Percentiles rank a stretch among this genome's conserved stretches.
These are phyloP conservation scores for Vulpes lagopus DNA, from an alignment of 2,113 vertebrate genomes.

Conservation along the genomic window DNA sequence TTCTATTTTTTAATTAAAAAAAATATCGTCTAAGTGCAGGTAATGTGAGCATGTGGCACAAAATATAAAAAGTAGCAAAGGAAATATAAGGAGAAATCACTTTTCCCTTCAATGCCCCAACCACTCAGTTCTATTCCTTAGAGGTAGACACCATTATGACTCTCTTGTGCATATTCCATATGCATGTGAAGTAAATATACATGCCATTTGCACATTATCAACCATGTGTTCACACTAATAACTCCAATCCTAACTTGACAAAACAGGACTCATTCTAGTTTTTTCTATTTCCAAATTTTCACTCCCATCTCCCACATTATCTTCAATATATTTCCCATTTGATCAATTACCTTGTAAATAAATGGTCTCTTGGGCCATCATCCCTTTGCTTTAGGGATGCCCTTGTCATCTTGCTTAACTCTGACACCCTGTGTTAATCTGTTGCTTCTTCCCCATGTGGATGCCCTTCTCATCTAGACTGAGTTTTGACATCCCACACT, in stretches of 20 bases:
- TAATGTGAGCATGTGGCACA: background rate
- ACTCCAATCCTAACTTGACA: background rate
- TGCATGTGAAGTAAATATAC: background rate
- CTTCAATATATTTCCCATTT: background rate
- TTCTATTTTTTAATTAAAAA: constrained; percentile 20
- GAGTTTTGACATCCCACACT: background rate
- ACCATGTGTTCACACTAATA: background rate
- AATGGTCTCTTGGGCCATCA: background rate
- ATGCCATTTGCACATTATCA: background rate
- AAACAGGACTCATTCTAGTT: background rate
- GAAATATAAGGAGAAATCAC: background rate
- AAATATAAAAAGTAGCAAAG: background rate
- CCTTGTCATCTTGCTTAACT: background rate
- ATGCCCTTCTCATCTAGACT: background rate
- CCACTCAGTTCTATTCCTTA: background rate
- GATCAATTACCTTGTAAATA: background rate
- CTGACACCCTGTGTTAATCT: background rate
- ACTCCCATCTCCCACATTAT: background rate
- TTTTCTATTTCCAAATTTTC: background rate
- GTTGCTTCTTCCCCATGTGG: background rate
- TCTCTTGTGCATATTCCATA: background rate
- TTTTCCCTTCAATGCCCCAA: background rate
- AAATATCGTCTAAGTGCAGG: background rate
- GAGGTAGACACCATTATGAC: background rate
- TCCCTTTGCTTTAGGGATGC: background rate